These are phyloP conservation scores for Colistium nudipinnis DNA, from an alignment of 2,113 vertebrate genomes.

Conservation along the genomic window DNA sequence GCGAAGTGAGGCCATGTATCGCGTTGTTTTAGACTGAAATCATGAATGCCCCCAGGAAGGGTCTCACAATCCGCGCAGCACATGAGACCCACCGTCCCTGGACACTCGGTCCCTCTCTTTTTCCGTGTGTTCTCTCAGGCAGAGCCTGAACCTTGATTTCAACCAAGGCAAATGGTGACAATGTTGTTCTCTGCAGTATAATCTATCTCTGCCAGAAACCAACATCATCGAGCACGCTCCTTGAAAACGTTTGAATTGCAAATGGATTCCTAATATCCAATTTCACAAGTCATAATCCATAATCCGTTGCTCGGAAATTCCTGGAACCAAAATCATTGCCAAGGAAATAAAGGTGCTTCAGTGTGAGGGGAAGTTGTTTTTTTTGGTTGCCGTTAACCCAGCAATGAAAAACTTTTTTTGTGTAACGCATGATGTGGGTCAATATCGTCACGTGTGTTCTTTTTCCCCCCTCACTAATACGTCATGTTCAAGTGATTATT, in stretches of 20 bases:
- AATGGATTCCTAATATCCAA: not conserved
- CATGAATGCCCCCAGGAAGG: conserved; percentile 1
- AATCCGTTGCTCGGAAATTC: not conserved
- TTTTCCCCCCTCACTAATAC: not conserved
- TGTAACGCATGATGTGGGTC: too few species aligned
- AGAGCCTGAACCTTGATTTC: conserved; percentile 5
- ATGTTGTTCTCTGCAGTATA: conserved; percentile 2
- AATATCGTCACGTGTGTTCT: not conserved
- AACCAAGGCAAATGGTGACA: not conserved
- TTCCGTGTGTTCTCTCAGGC: conserved; percentile 26
- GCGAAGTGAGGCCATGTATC: not conserved
- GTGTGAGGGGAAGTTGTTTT: not conserved
- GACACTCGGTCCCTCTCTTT: not conserved
- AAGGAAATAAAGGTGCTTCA: not conserved
- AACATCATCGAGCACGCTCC: too few species aligned
- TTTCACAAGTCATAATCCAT: not conserved
- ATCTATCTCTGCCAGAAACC: conserved; percentile 13
- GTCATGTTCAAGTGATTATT: not conserved
- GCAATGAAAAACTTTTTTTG: not conserved
- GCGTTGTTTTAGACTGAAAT: conserved; percentile 5
- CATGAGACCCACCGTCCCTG: conserved; percentile 3
- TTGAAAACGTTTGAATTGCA: not conserved
- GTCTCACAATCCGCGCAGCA: conserved; percentile 3
- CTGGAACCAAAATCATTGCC: not conserved
- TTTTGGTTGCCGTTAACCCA: not conserved